Evolutionary conservation across 2,113 vertebrate species (phyloP), one percentile per base, ranked within the genome.

Genomic region (Sisor rabdophorus): DNA sequence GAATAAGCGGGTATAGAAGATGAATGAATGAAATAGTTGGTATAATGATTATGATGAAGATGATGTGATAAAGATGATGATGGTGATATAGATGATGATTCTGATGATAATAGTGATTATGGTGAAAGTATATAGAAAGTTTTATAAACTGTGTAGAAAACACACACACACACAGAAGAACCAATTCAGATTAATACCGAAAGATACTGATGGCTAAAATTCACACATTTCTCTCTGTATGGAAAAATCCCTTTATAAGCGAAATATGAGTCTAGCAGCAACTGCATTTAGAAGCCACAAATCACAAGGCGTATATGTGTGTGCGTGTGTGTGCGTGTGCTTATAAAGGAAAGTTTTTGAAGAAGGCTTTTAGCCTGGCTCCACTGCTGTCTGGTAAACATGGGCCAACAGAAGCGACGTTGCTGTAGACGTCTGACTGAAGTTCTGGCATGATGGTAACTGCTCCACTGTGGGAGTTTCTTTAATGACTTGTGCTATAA

Each of bases 211-310:
- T 63, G 19, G n/a, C 10, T 63, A 12, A 63, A 63, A 40, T 20
- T 15, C 7, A 58, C 12, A 26, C 26, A 11, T 58, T 50, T 63
- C 30, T 65, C 13, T 65, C n/a, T 67, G 44, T n/a, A 26, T 67
- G 64, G 58, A 61, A 44, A 58, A 54, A 36, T 4, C 73, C 61
- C 28, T 6, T 28, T 54, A 32, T 64, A 61, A 75, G 61, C 28
- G 26, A 75, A 75, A 75, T 75, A 20, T 53, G 55, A 75, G 65
- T 36, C 54, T 22, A 55, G 24, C 3, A 55, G 40, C 47, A 47
- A 50, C 73, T 63, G 58, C 73, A 24, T 65, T 76, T 56, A 76
- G 53, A 47, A 52, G 19, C 52, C 75, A 28, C 48, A 55, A 67
- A 67, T 67, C 63, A 68, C 53, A 32, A 44, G 30, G 15, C 26